These are phyloP conservation scores for Pseudocheirus occidentalis DNA, from an alignment of 2,797 vertebrate genomes.

Conservation along the genomic window DNA sequence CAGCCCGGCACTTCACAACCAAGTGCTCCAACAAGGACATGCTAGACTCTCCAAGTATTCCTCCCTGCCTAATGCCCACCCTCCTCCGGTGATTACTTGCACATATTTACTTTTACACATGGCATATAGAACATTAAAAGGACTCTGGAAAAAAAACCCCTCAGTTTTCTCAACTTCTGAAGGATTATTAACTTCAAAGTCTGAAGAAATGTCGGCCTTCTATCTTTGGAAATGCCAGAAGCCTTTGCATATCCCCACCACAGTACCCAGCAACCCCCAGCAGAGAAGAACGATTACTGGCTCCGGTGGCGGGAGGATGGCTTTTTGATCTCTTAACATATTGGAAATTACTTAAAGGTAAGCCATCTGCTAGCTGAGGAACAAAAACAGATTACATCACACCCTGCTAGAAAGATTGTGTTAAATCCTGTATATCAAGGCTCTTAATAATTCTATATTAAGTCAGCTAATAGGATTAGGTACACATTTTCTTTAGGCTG, in stretches of 20 bases:
- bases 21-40: not conserved
- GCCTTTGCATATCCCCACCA: conserved; percentile 93
- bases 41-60: not conserved
- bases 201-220: conserved; percentile 95
- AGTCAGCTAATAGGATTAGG: conserved; percentile 93
- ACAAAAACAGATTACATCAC: conserved; percentile 94
- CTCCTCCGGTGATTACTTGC: conserved; percentile 70
- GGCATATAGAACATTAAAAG: conserved; percentile 87
- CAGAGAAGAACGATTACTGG: conserved; percentile 92
- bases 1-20: not conserved
- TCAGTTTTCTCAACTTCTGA: conserved; percentile 93
- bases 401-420: conserved; percentile 90
- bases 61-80: conserved; percentile 51
- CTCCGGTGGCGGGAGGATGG: conserved; percentile 84
- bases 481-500: conserved; percentile 86
- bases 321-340: conserved; percentile 92
- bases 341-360: conserved; percentile 96
- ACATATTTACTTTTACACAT: conserved; percentile 85
- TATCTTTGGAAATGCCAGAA: conserved; percentile 98
- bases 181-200: conserved; percentile 99
- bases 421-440: conserved; percentile 88
- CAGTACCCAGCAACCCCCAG: conserved; percentile 89
- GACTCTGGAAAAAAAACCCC: conserved; percentile 84
- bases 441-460: conserved; percentile 90
- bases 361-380: conserved; percentile 89